Evolutionary conservation across 1,140 invertebrate genomes (phyloP).

Genomic region (Trachymyrmex septentrionalis): DNA sequence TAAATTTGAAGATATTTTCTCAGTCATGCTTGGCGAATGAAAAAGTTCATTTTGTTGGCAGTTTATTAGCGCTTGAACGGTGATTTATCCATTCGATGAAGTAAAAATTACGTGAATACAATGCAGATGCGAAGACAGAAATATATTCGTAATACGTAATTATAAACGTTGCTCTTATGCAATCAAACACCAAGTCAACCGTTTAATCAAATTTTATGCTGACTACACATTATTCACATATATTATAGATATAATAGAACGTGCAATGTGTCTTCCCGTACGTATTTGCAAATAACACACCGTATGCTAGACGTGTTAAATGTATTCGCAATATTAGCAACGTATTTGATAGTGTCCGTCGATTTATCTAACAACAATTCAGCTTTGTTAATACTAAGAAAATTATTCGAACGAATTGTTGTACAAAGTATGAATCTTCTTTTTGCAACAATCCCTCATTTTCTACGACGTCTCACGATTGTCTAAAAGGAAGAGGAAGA

Average conservation of each 20-base stretch:
- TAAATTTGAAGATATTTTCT: background rate
- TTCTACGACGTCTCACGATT: background rate
- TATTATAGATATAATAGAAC: slow-evolving; percentile 48
- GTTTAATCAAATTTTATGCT: slow-evolving; percentile 72
- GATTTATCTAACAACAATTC: slow-evolving; percentile 2
- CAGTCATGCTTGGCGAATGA: background rate
- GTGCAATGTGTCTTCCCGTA: slow-evolving; percentile 71
- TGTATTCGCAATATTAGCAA: slow-evolving; percentile 27
- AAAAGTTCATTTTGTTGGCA: background rate
- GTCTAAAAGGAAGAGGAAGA: background rate
- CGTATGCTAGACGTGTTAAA: slow-evolving; percentile 63
- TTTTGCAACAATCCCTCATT: background rate
- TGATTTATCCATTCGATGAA: background rate
- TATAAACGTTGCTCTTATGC: slow-evolving; percentile 64
- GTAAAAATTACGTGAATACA: slow-evolving; percentile 6
- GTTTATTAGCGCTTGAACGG: background rate
- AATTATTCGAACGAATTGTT: slow-evolving; percentile 29
- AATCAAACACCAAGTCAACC: slow-evolving; percentile 70
- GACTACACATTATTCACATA: slow-evolving; percentile 39
- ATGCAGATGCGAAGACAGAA: background rate
- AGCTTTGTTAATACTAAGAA: slow-evolving; percentile 10
- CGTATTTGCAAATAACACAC: slow-evolving; percentile 48
- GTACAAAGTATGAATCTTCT: background rate
- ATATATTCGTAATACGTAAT: slow-evolving; percentile 41
- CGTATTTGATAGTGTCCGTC: slow-evolving; percentile 43